Percentiles rank a stretch among this genome's conserved stretches.
phyloP scores from a whole-genome alignment of 2,113 vertebrate species.

The Bufo bufo region DNA sequence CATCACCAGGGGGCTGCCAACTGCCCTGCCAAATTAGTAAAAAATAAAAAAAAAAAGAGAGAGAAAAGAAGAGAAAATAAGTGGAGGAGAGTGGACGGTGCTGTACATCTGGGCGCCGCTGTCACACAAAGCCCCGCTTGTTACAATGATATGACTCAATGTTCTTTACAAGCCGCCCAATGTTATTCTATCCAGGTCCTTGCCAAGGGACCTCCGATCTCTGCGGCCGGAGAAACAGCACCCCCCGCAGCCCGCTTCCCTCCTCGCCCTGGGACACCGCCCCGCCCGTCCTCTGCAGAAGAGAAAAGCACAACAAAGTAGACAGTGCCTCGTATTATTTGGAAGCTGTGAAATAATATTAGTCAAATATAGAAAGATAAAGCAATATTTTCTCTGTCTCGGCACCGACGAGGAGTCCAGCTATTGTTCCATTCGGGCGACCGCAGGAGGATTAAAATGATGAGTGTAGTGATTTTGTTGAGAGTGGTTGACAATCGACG shows the following conservation, averaged over 20 bases:
- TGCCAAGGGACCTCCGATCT: constrained; percentile 40
- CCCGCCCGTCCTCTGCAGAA: constrained; percentile 23
- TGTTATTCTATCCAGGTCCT: constrained; percentile 17
- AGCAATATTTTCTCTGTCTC: constrained; percentile 44
- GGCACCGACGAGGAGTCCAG: constrained; percentile 3
- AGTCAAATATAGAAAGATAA: constrained; percentile 27
- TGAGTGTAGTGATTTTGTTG: not conserved
- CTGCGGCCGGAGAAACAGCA: constrained; percentile 42
- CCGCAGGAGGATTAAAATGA: not conserved
- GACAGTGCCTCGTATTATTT: constrained; percentile 32
- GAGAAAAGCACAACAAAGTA: constrained; percentile 42
- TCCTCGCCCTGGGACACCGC: constrained; percentile 31
- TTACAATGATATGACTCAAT: constrained; percentile 26
- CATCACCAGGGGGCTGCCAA: constrained; percentile 97
- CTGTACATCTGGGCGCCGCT: not conserved
- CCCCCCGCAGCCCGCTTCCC: constrained; percentile 22
- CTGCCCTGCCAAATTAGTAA: constrained; percentile 80
- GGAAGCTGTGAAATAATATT: constrained; percentile 39
- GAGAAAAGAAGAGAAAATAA: constrained; percentile 29
- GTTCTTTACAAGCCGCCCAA: constrained; percentile 35
- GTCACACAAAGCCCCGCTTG: constrained; percentile 22
- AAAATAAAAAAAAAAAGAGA: constrained; percentile 56
- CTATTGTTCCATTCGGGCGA: constrained; percentile 1
- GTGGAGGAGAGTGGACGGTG: not conserved
- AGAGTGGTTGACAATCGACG: not conserved